phyloP scores from a whole-genome alignment of 2,888 invertebrate genomes.

The Temnothorax ravouxi region DNA sequence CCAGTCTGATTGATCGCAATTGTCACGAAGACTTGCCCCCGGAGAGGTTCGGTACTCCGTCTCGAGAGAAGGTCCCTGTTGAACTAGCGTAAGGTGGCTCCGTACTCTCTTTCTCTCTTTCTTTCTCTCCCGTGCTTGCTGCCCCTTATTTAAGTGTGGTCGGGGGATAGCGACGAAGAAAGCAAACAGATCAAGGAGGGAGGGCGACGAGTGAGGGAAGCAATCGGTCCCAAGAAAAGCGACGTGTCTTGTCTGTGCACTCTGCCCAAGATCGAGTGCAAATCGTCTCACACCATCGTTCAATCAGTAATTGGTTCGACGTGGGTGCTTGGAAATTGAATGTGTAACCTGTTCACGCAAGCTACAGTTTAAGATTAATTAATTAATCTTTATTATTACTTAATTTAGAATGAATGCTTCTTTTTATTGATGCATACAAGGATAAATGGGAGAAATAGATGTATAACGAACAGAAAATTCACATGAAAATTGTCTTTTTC shows the following conservation, averaged over 20 bases:
- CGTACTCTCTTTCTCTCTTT: conserved; percentile 12
- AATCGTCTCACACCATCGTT: conserved; percentile 31
- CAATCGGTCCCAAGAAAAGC: conserved; percentile 37
- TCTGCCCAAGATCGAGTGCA: conserved; percentile 38
- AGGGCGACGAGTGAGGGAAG: conserved; percentile 29
- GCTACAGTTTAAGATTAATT: conserved; percentile 8
- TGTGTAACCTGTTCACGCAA: conserved; percentile 18
- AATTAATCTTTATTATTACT: conserved; percentile 9
- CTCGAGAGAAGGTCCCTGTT: conserved; percentile 45
- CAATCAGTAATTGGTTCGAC: conserved; percentile 32
- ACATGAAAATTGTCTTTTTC: not conserved
- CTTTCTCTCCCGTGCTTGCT: conserved; percentile 27
- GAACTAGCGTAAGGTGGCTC: conserved; percentile 55
- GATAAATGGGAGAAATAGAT: not conserved
- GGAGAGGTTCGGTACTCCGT: conserved; percentile 41
- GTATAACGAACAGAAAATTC: not conserved
- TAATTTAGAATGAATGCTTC: not conserved
- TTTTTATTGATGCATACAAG: not conserved
- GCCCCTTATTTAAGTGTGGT: conserved; percentile 39
- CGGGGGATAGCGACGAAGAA: conserved; percentile 41
- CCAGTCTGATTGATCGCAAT: conserved; percentile 57
- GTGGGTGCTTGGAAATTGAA: conserved; percentile 10
- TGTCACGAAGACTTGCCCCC: conserved; percentile 52
- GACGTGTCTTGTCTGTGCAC: conserved; percentile 24
- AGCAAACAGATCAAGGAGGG: conserved; percentile 37